phyloP scores from a whole-genome alignment of 1,140 invertebrate species.

The Lycorma delicatula region DNA sequence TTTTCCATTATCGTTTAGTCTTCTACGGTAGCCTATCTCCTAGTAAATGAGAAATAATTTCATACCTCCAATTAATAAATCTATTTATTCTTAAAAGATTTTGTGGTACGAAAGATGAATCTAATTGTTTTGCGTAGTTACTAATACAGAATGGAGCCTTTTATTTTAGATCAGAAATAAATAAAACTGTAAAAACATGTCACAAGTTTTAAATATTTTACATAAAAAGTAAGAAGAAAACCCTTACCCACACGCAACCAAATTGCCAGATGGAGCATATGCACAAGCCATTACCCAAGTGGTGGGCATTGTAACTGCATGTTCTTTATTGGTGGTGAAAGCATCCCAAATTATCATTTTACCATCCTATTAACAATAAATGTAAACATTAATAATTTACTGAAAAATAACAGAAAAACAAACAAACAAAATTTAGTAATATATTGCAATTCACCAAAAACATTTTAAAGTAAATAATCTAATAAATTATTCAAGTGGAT shows the following conservation, averaged over 20 bases:
- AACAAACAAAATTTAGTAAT: background rate
- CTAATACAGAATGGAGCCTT: too few relatives aligned
- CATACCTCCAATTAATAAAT: background rate
- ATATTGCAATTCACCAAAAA: background rate
- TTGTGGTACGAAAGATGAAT: too few relatives aligned
- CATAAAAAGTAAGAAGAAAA: background rate
- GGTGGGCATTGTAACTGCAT: constrained; percentile 96
- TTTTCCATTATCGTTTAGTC: too few relatives aligned
- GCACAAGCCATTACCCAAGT: constrained; percentile 99
- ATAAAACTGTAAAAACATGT: too few relatives aligned
- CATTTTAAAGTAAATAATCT: background rate
- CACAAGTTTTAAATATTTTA: background rate
- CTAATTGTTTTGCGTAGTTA: too few relatives aligned
- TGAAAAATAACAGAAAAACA: background rate
- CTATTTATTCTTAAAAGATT: background rate
- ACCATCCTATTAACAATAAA: too few relatives aligned
- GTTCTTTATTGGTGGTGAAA: constrained; percentile 98
- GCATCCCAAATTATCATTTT: constrained; percentile 99
- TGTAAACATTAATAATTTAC: too few relatives aligned
- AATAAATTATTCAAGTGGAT: background rate
- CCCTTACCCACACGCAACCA: constrained; percentile 91
- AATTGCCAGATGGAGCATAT: constrained; percentile 90
- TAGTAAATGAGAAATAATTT: too few relatives aligned
- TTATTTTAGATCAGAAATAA: too few relatives aligned
- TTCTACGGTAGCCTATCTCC: too few relatives aligned